Percentiles rank a stretch among this genome's conserved stretches.
Evolutionary conservation across 2,113 vertebrate species (phyloP).

Genomic region (Tricholaema leucomelas): DNA sequence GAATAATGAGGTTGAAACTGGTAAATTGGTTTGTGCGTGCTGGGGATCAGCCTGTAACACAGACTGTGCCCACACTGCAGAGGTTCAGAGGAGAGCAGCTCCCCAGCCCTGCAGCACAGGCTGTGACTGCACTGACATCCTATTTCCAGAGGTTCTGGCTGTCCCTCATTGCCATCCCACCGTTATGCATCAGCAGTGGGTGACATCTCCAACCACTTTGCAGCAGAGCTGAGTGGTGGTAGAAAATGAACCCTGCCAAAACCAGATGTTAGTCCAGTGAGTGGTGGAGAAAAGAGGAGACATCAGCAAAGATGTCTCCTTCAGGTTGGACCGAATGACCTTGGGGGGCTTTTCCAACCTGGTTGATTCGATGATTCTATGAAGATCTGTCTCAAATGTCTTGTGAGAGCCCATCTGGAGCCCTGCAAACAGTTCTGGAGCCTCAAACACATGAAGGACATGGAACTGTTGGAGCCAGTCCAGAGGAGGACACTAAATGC

Average conservation of each 20-base stretch:
- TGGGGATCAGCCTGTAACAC: conserved; percentile 32
- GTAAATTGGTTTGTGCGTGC: conserved; percentile 32
- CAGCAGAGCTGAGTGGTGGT: neutral
- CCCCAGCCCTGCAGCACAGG: neutral
- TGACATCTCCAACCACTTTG: neutral
- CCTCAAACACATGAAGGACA: no score
- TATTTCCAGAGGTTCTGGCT: neutral
- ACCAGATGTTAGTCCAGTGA: neutral
- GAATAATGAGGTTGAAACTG: conserved; percentile 63
- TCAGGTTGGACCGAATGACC: no score
- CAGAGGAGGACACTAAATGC: no score
- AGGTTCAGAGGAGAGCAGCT: conserved; percentile 1
- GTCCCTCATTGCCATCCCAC: neutral
- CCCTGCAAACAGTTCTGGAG: no score
- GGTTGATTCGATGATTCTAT: no score
- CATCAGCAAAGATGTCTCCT: neutral
- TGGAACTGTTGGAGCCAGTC: no score
- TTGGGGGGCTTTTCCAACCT: no score
- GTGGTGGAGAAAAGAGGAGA: neutral
- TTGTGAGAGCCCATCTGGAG: no score
- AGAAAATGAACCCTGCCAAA: neutral
- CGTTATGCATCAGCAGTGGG: neutral
- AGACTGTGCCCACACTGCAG: conserved; percentile 8
- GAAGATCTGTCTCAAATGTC: neutral
- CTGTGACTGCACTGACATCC: neutral